These are phyloP conservation scores for Helicoverpa armigera DNA, from an alignment of 1,140 invertebrate species.

Conservation along the genomic window DNA sequence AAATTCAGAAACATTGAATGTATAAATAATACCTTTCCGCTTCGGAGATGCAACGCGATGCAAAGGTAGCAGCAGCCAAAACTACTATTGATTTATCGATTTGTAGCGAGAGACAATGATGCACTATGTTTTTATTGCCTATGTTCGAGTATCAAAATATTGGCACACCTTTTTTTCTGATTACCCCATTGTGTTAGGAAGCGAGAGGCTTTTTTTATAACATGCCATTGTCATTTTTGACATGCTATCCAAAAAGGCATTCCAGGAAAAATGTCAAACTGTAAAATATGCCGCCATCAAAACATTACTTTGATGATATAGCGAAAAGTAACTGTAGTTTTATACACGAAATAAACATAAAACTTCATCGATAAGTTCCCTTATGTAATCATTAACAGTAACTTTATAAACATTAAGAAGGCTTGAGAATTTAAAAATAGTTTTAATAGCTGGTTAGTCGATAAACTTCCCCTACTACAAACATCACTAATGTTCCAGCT, in stretches of 20 bases:
- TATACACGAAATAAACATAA: no score
- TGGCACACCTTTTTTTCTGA: neutral
- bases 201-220: neutral
- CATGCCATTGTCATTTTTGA: slow-evolving; percentile 5
- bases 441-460: neutral
- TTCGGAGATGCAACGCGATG: neutral
- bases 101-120: slow-evolving; percentile 18
- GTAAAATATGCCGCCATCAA: neutral
- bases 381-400: no score
- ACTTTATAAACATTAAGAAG: no score
- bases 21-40: slow-evolving; percentile 15
- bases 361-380: no score
- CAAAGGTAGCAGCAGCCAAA: neutral
- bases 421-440: neutral
- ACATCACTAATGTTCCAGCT: slow-evolving; percentile 15
- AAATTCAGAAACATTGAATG: neutral
- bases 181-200: slow-evolving; percentile 4
- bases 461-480: neutral
- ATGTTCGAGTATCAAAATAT: neutral
- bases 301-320: no score
- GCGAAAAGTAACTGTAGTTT: no score
- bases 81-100: slow-evolving; percentile 10
- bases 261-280: neutral
- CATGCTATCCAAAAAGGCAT: neutral
- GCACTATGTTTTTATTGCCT: slow-evolving; percentile 26